Evolutionary conservation across 2,888 invertebrate genomes (phyloP).

Genomic region (Heliconius charithonia): DNA sequence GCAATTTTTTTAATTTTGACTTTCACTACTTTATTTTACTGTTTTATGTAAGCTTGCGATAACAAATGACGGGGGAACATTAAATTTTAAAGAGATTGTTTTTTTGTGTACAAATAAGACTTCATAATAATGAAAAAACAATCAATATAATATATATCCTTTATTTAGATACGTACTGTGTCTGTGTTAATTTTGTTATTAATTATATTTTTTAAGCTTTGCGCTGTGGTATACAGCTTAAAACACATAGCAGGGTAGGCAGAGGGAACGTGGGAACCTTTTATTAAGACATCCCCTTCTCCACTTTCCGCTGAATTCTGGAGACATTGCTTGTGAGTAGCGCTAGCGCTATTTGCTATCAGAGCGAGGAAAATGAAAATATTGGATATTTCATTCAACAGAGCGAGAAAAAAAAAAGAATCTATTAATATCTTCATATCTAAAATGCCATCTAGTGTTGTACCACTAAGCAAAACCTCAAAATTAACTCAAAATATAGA

Average conservation of each 20-base stretch:
- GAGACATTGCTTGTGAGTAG: too few relatives aligned
- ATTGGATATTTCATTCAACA: too few relatives aligned
- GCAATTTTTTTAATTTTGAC: constrained; percentile 10
- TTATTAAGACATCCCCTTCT: too few relatives aligned
- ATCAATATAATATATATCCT: too few relatives aligned
- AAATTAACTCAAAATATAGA: too few relatives aligned
- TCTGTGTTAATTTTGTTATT: background rate
- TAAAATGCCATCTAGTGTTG: background rate
- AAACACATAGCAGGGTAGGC: too few relatives aligned
- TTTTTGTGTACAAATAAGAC: background rate
- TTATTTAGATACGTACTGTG: too few relatives aligned
- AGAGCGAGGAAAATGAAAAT: too few relatives aligned
- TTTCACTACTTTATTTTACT: background rate
- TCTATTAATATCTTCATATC: background rate
- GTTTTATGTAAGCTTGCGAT: constrained; percentile 2
- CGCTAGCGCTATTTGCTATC: too few relatives aligned
- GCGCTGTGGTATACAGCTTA: too few relatives aligned
- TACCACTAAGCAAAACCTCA: background rate
- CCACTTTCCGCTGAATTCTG: too few relatives aligned
- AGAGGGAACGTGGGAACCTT: too few relatives aligned
- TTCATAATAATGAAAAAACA: background rate
- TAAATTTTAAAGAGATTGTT: background rate
- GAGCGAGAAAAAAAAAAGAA: background rate
- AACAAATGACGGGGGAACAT: background rate
- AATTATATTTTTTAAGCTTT: background rate